Evolutionary conservation across 2,113 vertebrate species (phyloP).

Genomic region (Rutilus rutilus): DNA sequence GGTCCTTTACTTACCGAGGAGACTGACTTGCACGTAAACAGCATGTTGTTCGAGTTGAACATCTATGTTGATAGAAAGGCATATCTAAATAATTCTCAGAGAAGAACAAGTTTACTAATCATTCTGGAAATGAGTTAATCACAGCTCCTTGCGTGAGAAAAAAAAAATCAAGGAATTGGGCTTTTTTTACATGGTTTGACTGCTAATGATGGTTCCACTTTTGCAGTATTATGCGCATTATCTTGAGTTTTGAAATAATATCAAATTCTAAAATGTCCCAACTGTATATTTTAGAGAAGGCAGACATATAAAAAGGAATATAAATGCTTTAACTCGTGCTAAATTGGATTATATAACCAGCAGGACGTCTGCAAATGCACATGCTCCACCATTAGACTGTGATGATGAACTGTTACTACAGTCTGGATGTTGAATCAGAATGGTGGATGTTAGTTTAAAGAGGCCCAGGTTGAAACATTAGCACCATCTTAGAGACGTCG

Average conservation of each 20-base stretch:
- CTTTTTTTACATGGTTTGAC: background rate
- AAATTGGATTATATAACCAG: background rate
- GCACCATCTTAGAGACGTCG: constrained; percentile 60
- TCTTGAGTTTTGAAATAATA: background rate
- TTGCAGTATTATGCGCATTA: background rate
- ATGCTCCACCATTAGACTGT: constrained; percentile 29
- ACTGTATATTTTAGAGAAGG: background rate
- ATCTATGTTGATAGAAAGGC: background rate
- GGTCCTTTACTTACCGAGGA: background rate
- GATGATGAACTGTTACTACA: constrained; percentile 10
- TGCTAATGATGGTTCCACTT: background rate
- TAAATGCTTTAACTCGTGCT: background rate
- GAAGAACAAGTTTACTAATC: background rate
- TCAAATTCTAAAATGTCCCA: background rate
- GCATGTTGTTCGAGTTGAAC: background rate
- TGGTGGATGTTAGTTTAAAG: constrained; percentile 25
- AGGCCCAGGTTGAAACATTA: constrained; percentile 50
- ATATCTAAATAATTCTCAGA: background rate
- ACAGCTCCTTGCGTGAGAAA: background rate
- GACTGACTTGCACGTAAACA: background rate
- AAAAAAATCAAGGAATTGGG: background rate
- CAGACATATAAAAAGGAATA: constrained; percentile 14
- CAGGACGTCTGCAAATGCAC: constrained; percentile 1
- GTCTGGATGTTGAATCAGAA: constrained; percentile 25
- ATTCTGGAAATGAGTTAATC: background rate